A percentile compares a stretch with the other conserved stretches of the same genome.
Evolutionary conservation across 2,888 invertebrate genomes (phyloP).

Genomic region (Archips xylosteana): DNA sequence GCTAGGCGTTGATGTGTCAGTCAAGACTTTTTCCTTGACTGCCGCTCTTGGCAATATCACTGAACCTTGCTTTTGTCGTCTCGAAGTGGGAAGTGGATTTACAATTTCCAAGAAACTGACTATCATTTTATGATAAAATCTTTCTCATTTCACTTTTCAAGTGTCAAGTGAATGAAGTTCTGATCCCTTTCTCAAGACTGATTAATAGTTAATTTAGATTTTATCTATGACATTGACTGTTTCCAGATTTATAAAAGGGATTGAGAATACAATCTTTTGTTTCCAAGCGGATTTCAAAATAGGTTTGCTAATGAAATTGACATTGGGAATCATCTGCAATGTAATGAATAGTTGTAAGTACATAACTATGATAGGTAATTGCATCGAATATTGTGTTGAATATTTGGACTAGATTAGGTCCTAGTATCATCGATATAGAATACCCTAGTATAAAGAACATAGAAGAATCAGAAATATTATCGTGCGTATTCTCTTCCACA

Average conservation of each 20-base stretch:
- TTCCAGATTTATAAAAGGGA: background rate
- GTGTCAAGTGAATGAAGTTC: constrained; percentile 6
- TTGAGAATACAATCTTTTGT: background rate
- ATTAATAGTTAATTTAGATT: constrained; percentile 14
- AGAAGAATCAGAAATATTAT: no score
- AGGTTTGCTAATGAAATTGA: background rate
- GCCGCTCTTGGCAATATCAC: no score
- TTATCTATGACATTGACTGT: background rate
- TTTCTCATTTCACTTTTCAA: constrained; percentile 7
- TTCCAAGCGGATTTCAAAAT: background rate
- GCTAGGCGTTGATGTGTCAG: no score
- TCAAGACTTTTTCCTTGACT: no score
- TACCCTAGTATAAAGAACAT: no score
- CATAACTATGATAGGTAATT: no score
- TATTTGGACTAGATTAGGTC: no score
- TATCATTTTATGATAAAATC: background rate
- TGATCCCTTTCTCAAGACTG: constrained; percentile 5
- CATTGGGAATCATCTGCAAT: background rate
- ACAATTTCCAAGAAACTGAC: background rate
- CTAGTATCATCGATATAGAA: no score
- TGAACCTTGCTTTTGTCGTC: background rate
- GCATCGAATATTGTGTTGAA: no score
- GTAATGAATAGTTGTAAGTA: no score
- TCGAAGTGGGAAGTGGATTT: background rate
- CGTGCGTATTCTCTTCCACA: no score